phyloP scores from a whole-genome alignment of 2,888 invertebrate species.

The Cosmia trapezina region DNA sequence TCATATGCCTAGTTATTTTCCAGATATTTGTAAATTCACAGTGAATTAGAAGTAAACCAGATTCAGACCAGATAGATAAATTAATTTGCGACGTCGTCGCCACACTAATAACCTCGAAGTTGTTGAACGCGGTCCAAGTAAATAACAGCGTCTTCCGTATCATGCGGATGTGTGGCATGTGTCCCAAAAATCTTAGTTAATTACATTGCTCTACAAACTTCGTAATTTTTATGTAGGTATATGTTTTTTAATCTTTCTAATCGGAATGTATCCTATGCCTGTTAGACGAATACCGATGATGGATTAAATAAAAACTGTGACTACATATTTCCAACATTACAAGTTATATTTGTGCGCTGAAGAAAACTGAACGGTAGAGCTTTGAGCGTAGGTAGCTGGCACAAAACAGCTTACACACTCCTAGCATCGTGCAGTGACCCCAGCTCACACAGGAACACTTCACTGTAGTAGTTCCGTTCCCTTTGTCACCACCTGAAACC shows the following conservation, averaged over 20 bases:
- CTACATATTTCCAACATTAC: slow-evolving; percentile 7
- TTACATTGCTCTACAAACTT: slow-evolving; percentile 57
- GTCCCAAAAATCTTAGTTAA: slow-evolving; percentile 75
- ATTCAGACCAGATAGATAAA: slow-evolving; percentile 71
- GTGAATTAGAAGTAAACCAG: slow-evolving; percentile 68
- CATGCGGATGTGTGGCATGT: slow-evolving; percentile 79
- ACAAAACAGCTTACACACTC: slow-evolving; percentile 58
- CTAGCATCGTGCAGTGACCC: slow-evolving; percentile 73
- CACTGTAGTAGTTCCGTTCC: slow-evolving; percentile 84
- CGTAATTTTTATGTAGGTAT: slow-evolving; percentile 19
- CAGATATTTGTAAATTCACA: slow-evolving; percentile 61
- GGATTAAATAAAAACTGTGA: not conserved
- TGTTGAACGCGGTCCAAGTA: slow-evolving; percentile 86
- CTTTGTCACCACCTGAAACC: slow-evolving; percentile 83
- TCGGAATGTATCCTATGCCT: not conserved
- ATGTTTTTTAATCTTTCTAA: slow-evolving; percentile 12
- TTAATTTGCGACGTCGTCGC: slow-evolving; percentile 77
- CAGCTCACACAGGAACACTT: slow-evolving; percentile 79
- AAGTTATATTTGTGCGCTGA: slow-evolving; percentile 29
- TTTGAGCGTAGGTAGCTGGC: slow-evolving; percentile 48
- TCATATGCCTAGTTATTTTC: slow-evolving; percentile 31
- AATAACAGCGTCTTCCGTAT: slow-evolving; percentile 82
- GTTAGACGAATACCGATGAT: not conserved
- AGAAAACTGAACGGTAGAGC: slow-evolving; percentile 35
- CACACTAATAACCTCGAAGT: slow-evolving; percentile 80